Base-by-base conservation (phyloP, 2,888 invertebrate genomes). In the Ophion slaviceki region DNA sequence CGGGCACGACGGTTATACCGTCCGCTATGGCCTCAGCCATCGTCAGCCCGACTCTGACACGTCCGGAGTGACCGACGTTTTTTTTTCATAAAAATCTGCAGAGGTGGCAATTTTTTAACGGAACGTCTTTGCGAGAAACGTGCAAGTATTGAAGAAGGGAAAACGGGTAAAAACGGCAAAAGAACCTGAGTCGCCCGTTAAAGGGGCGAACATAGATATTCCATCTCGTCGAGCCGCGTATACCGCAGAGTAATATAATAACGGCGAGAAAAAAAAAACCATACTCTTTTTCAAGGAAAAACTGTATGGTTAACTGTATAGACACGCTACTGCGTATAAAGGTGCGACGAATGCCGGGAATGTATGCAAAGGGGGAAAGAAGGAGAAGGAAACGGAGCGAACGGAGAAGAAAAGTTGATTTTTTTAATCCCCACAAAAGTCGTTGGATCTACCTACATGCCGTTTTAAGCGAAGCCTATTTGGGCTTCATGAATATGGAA, bases 41-140 rank as follows among this genome's bases (percentile, higher is more conserved):
- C 68, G 53, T 81, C 67, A 47, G 47, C 57, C 66, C 57, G 53
- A 24, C 71, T 72, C 67, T n/a, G 71, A 74, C 24, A 57, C 80
- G 28, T 78, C 59, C 59, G 64, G 64, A 83, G 62, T 80, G n/a
- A 76, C 66, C 67, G 24, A 76, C 32, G 28, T 57, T 20, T 71
- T 71, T 70, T 68, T 68, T 32, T 66, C 7, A 57, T 24, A 71
- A 75, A 70, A 86, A 80, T 78, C 68, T 70, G 80, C 82, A 77
- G 79, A 36, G 40, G 61, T 77, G 75, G 76, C 72, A 62, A 86
- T 83, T 86, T 86, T 86, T 86, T 78, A 83, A 83, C 86, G 83
- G 83, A 74, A 14, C 70, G 68, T 11, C 57, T 64, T 57, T 67
- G 53, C 61, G 62, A 80, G 20, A 70, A 71, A 62, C n/a, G 36